These are phyloP conservation scores for Ormyrus nitidulus DNA, from an alignment of 2,888 invertebrate species.

Conservation along the genomic window DNA sequence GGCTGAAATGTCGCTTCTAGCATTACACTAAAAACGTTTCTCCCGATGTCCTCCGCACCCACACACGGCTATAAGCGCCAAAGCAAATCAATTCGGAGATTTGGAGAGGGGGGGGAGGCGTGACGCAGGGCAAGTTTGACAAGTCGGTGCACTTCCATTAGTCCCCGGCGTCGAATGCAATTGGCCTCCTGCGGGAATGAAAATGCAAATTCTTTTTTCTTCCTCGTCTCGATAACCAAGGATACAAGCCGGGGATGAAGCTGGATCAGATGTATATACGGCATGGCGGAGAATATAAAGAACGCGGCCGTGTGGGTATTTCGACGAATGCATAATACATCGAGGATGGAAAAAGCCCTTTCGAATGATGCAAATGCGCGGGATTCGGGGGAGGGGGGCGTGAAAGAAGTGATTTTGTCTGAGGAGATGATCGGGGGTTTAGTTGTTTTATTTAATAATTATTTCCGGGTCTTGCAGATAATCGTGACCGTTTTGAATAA, in stretches of 20 bases:
- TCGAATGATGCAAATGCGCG: conserved; percentile 21
- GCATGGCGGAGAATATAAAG: conserved; percentile 8
- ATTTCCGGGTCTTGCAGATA: background rate
- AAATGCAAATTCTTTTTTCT: conserved; percentile 51
- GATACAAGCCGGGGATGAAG: background rate
- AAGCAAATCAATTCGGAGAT: conserved; percentile 33
- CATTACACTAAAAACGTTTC: conserved; percentile 23
- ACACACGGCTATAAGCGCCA: background rate
- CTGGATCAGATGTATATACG: background rate
- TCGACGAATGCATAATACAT: conserved; percentile 40
- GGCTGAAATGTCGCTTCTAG: background rate
- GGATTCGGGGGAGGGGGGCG: conserved; percentile 9
- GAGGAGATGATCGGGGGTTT: background rate
- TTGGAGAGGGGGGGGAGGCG: conserved; percentile 1
- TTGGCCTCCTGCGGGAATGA: conserved; percentile 48
- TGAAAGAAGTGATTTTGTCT: background rate
- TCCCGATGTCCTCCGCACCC: background rate
- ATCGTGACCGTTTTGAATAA: background rate
- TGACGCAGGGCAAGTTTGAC: conserved; percentile 44
- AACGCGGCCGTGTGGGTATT: conserved; percentile 22
- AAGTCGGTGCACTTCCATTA: conserved; percentile 52
- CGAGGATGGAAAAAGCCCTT: conserved; percentile 13
- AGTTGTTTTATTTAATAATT: background rate
- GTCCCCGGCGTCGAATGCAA: conserved; percentile 28
- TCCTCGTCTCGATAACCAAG: background rate